Evolutionary conservation across 2,797 vertebrate species (phyloP), one percentile per base, ranked within the genome.

Genomic region (Sebastes glaucus): DNA sequence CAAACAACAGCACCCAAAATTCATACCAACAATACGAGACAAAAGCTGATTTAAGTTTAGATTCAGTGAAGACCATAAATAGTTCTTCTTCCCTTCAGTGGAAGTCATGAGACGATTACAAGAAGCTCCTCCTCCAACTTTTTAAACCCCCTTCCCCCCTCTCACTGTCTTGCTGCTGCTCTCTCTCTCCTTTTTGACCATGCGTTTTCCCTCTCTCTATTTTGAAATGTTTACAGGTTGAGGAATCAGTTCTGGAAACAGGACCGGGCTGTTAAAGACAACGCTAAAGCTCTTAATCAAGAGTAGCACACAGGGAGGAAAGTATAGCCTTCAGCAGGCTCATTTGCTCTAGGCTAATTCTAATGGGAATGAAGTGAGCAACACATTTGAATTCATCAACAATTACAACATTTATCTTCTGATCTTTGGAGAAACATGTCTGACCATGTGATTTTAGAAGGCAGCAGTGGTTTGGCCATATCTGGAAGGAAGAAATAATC

Each of bases 161-260:
- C 79, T 71, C 56, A 23, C 82, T 76, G 68, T 80, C 71, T 78
- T 77, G 64, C 84, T 80, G 38, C 62, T 49, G 61, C 77, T 67
- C 81, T 71, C 59, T 65, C 76, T 87, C 81, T 66, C 53, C 69
- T 59, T 67, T 75, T 59, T 72, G 5, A 64, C 81, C 69, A 52
- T 68, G 57, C 49, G 71, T 73, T 62, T 52, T 53, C 42, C 71
- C 75, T 80, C 83, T 72, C 81, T 89, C 60, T 64, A n/a, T 35
- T 88, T 78, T 80, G 70, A 89, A 90, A 90, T 91, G 92, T 94
- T 94, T 90, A 93, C 92, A 93, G 90, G 87, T 91, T 93, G 76
- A 92, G 82, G 80, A 87, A 85, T 78, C 68, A 78, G 42, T 64
- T 80, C 68, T 85, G 86, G 72, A 89, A 86, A 78, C 64, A 76